Evolutionary conservation across 2,888 invertebrate species (phyloP), one percentile per base, ranked within the genome.

Genomic region (Zele albiditarsus): DNA sequence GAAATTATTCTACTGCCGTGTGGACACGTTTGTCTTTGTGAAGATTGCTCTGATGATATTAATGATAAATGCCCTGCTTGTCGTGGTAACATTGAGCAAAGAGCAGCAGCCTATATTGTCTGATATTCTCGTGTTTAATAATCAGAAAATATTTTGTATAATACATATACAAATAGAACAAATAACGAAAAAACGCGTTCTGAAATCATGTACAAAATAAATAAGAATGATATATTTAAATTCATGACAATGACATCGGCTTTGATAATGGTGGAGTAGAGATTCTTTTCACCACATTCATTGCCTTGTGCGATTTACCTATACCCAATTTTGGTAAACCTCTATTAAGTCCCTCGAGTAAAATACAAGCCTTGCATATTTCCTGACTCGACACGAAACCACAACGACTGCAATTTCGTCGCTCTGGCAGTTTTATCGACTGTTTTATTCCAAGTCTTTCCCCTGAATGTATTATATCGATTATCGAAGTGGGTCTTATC

Each of bases 321-420:
- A 97, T 95, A n/a, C 96, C 97, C 65, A 97, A 91, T 88, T 94
- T 94, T 0, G 98, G 98, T 65, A 97, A 89, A 1, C 98, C 98
- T 90, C 95, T 93, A 89, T 99, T 99, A 1, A 99, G 91, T 0
- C 99, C 99, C 90, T 99, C 98, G 4, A 99, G 90, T 74, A 99
- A 91, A 0, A 97, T 94, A 89, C 99, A 99, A 0, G 99, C 99
- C 89, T 99, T 99, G 89, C 99, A 99, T 3, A 98, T 92, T 82
- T 94, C 93, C 87, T 98, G 98, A 78, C 98, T 98, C 0, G 96
- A 96, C 0, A 96, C 94, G 89, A 95, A 99, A 33, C 96, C 95
- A 90, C 99, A 99, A 62, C 95, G 92, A 6, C 91, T 91, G 88
- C 99, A 99, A 63, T 91, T 92, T 71, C 95, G 94, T 84, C 96